These are phyloP conservation scores for Ophion ellenae DNA, from an alignment of 2,888 invertebrate species.

Conservation along the genomic window DNA sequence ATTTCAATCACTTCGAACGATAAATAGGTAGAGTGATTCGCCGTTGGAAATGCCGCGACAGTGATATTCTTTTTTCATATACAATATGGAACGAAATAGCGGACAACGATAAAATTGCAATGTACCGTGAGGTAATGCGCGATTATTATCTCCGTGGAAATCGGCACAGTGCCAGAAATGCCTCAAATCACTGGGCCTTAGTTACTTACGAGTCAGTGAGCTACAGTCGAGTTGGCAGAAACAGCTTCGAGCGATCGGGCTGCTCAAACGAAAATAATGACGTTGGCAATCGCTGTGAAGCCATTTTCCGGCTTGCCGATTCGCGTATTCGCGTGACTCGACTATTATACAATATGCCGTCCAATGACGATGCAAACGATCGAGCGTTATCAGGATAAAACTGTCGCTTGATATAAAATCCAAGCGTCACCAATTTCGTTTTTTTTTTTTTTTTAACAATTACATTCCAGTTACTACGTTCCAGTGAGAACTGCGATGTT, in stretches of 20 bases:
- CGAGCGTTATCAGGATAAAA: constrained; percentile 6
- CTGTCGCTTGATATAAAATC: constrained; percentile 7
- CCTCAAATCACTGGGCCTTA: constrained; percentile 55
- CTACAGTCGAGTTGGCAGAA: constrained; percentile 18
- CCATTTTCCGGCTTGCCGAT: constrained; percentile 68
- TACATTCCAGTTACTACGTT: not conserved
- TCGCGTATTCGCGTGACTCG: constrained; percentile 35
- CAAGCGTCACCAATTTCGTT: not conserved
- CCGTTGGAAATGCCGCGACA: constrained; percentile 1
- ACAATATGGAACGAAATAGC: not conserved
- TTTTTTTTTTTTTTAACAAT: not conserved
- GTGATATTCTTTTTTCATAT: not conserved
- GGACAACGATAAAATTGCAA: constrained; percentile 37
- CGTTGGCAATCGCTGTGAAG: constrained; percentile 42
- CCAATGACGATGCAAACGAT: constrained; percentile 15
- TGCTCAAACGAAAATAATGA: constrained; percentile 67
- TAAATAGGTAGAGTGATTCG: not conserved
- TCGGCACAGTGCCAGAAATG: constrained; percentile 67
- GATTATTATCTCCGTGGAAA: constrained; percentile 51
- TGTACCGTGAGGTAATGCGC: constrained; percentile 4
- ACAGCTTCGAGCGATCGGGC: constrained; percentile 37
- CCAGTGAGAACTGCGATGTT: not conserved
- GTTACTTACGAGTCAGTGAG: constrained; percentile 47
- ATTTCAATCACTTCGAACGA: not conserved
- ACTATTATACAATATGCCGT: constrained; percentile 13